Evolutionary conservation across 1,140 invertebrate species (phyloP).

Genomic region (Dolichoris vasculosae): DNA sequence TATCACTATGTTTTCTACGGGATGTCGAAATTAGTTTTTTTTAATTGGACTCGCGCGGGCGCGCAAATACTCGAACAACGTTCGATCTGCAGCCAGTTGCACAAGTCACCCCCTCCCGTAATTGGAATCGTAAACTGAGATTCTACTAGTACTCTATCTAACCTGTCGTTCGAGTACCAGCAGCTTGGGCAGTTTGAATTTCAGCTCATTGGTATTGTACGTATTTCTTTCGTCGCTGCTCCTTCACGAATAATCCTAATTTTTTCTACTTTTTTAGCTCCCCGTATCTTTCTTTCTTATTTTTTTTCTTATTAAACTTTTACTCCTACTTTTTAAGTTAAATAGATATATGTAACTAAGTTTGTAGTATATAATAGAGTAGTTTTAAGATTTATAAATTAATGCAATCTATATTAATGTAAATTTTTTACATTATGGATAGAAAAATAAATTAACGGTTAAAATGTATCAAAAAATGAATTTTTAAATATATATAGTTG

Average conservation of each 20-base stretch:
- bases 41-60: constrained; percentile 61
- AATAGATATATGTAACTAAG: not conserved
- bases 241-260: not conserved
- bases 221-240: not conserved
- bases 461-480: too few species aligned
- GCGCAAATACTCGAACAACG: constrained; percentile 48
- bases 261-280: not conserved
- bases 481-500: too few species aligned
- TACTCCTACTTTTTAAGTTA: not conserved
- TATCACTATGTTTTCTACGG: constrained; percentile 48
- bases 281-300: not conserved
- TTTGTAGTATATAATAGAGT: not conserved
- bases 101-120: constrained; percentile 51
- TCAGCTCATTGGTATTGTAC: not conserved
- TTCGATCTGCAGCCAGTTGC: constrained; percentile 53
- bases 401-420: not conserved
- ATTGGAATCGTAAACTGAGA: constrained; percentile 65
- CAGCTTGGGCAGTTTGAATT: not conserved
- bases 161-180: not conserved
- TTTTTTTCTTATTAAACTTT: not conserved
- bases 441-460: too few species aligned
- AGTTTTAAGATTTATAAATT: not conserved
- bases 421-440: too few species aligned
- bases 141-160: not conserved
- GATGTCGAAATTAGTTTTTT: constrained; percentile 67